These are phyloP conservation scores for Amphibalanus amphitrite DNA, from an alignment of 1,140 invertebrate genomes.

Conservation along the genomic window DNA sequence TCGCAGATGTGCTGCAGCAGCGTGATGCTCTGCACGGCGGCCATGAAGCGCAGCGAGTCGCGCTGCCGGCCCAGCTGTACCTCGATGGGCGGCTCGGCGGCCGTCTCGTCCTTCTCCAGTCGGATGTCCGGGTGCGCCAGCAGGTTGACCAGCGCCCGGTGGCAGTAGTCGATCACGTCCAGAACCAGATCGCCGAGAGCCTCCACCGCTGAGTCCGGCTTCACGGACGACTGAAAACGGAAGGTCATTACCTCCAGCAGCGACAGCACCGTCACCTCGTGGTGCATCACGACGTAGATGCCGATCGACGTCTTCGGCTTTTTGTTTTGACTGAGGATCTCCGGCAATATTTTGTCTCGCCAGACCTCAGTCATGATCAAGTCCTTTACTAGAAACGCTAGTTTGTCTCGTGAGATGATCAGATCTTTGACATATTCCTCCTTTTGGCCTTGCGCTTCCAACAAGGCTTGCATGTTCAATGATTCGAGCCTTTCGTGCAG, in stretches of 20 bases:
- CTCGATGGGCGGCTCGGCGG: background rate
- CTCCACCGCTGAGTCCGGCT: slow-evolving; percentile 22
- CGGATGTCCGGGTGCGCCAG: background rate
- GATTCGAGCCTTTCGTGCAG: background rate
- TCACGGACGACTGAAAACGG: background rate
- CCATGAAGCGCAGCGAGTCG: background rate
- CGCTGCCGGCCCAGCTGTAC: background rate
- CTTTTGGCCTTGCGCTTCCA: background rate
- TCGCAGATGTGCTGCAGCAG: slow-evolving; percentile 43
- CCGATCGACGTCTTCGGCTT: background rate
- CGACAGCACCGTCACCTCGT: background rate
- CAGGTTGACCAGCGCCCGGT: slow-evolving; percentile 35
- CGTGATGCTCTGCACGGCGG: slow-evolving; percentile 28
- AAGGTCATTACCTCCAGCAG: background rate
- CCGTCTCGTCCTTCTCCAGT: background rate
- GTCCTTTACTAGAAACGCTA: background rate
- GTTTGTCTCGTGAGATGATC: background rate
- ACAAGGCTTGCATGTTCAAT: background rate
- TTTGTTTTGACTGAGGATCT: background rate
- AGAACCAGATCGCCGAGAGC: slow-evolving; percentile 45
- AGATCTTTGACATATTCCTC: background rate
- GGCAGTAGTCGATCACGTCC: slow-evolving; percentile 55
- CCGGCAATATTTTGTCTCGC: background rate
- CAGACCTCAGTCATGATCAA: background rate
- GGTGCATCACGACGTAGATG: background rate